Evolutionary conservation across 2,113 vertebrate genomes (phyloP).

Genomic region (Archilochus colubris): DNA sequence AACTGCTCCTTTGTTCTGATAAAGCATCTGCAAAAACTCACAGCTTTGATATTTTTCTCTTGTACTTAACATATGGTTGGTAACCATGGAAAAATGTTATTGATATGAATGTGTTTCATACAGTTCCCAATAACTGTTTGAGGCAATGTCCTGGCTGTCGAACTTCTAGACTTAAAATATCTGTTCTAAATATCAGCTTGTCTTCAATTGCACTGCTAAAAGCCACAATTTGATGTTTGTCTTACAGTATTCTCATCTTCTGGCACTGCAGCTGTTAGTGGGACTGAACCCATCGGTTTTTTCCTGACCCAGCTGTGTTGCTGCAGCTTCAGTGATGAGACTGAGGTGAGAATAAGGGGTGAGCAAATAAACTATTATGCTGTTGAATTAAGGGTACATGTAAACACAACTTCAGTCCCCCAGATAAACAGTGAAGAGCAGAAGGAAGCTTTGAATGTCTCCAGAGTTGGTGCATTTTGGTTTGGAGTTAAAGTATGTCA

Average conservation of each 20-base stretch:
- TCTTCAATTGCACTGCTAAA: background rate
- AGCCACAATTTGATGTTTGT: background rate
- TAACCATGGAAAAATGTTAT: background rate
- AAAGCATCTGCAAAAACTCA: background rate
- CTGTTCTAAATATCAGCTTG: background rate
- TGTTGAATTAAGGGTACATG: background rate
- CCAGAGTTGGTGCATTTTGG: background rate
- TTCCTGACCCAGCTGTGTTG: background rate
- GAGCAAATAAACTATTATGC: background rate
- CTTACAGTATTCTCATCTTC: background rate
- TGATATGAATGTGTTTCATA: background rate
- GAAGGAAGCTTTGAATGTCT: background rate
- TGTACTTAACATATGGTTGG: background rate
- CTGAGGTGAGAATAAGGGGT: background rate
- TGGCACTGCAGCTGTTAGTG: background rate
- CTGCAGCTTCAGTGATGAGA: background rate
- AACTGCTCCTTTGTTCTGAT: background rate
- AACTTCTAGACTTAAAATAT: background rate
- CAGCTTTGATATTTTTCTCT: background rate
- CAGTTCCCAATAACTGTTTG: background rate
- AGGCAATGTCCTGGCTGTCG: background rate
- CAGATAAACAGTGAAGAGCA: background rate
- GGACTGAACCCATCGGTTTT: background rate
- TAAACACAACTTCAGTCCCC: background rate
- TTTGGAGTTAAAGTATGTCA: background rate